A percentile compares a stretch with the other conserved stretches of the same genome.
Evolutionary conservation across 2,113 vertebrate genomes (phyloP).

Genomic region (Thalassarche chlororhynchos): DNA sequence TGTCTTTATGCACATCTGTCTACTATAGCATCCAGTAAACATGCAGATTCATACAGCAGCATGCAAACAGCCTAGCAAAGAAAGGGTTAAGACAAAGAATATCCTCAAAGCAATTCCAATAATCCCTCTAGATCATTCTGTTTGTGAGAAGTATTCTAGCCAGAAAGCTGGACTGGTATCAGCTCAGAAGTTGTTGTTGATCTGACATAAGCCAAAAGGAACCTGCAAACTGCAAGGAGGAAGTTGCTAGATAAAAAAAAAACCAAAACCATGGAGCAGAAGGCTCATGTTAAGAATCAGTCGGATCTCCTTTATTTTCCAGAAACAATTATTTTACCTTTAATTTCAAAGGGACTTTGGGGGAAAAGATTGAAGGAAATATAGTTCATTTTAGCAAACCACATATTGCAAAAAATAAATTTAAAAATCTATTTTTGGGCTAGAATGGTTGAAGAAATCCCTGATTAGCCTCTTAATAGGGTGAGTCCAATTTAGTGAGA

Average conservation of each 20-base stretch:
- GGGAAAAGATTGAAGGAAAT: background rate
- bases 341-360: background rate
- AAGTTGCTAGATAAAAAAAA: background rate
- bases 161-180: background rate
- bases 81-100: background rate
- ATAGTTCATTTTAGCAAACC: background rate
- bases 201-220: slow-evolving; percentile 3
- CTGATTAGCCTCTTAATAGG: slow-evolving; percentile 45
- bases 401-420: slow-evolving; percentile 1
- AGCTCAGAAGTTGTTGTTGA: background rate
- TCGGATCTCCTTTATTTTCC: background rate
- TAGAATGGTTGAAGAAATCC: slow-evolving; percentile 22
- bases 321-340: slow-evolving; percentile 3
- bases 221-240: background rate
- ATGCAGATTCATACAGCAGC: slow-evolving; percentile 23
- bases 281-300: background rate
- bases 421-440: slow-evolving; percentile 24
- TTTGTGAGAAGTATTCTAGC: background rate
- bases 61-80: slow-evolving; percentile 42
- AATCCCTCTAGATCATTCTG: background rate
- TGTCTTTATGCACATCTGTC: background rate
- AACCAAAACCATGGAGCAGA: background rate
- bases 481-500: slow-evolving; percentile 49
- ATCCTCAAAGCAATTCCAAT: background rate
- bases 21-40: background rate